These are phyloP conservation scores for Drosophila leonis DNA, from an alignment of 2,888 invertebrate genomes.

Conservation along the genomic window DNA sequence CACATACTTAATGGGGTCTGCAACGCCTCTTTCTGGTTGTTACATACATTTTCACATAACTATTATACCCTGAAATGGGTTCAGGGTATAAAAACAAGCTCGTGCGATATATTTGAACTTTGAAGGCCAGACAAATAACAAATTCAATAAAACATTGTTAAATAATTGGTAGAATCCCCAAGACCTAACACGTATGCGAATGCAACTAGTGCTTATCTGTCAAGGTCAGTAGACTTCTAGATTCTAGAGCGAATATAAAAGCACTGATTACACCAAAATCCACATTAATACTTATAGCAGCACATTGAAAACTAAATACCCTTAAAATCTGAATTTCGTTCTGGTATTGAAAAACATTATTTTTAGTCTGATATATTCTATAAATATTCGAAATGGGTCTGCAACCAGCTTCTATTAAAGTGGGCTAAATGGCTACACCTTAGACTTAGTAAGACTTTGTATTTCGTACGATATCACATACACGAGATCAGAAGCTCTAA, in stretches of 20 bases:
- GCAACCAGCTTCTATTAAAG: no score
- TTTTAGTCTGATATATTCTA: no score
- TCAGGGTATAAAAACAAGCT: conserved; percentile 3
- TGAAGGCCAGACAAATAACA: conserved; percentile 14
- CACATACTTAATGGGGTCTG: no score
- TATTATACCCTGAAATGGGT: no score
- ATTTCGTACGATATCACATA: no score
- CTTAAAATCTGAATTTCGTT: background rate
- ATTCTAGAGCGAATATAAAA: conserved; percentile 3
- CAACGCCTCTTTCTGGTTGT: no score
- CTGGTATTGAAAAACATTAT: background rate
- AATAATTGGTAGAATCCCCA: background rate
- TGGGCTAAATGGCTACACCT: no score
- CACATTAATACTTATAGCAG: no score
- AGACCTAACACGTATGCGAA: conserved; percentile 26
- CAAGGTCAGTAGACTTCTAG: background rate
- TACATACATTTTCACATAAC: no score
- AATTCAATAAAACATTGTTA: conserved; percentile 7
- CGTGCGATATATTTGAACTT: conserved; percentile 22
- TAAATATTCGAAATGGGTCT: no score
- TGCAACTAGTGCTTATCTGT: conserved; percentile 34
- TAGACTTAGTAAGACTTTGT: no score
- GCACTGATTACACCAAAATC: background rate
- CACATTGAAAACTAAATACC: background rate
- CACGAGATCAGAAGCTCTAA: no score